These are phyloP conservation scores for Leptinotarsa undecemlineata DNA, from an alignment of 1,140 invertebrate species.

Conservation along the genomic window DNA sequence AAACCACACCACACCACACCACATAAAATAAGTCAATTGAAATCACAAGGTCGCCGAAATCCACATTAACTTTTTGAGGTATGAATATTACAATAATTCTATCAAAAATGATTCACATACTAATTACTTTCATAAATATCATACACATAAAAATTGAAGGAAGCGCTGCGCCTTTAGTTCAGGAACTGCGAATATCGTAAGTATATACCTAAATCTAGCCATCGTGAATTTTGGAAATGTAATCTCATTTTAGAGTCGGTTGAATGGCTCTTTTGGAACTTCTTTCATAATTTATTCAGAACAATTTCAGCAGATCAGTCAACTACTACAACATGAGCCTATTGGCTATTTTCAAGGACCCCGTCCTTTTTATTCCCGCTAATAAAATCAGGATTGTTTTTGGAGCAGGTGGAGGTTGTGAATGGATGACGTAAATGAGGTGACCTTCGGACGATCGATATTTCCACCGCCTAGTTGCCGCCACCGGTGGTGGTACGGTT, in stretches of 20 bases:
- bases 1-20: too few relatives aligned
- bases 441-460: constrained; percentile 27
- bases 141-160: too few relatives aligned
- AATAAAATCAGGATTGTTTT: constrained; percentile 2
- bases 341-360: not conserved
- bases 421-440: constrained; percentile 26
- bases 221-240: not conserved
- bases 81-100: too few relatives aligned
- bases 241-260: not conserved
- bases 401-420: constrained; percentile 15
- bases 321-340: constrained; percentile 10
- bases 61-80: too few relatives aligned
- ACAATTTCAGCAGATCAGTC: constrained; percentile 1
- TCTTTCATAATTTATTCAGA: not conserved
- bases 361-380: not conserved
- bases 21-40: too few relatives aligned
- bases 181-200: too few relatives aligned
- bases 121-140: too few relatives aligned
- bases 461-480: constrained; percentile 25
- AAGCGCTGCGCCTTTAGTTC: too few relatives aligned
- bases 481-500: constrained; percentile 6
- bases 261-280: not conserved
- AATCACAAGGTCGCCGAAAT: too few relatives aligned
- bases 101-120: too few relatives aligned
- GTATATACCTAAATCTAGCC: not conserved